A percentile compares a stretch with the other conserved stretches of the same genome.
phyloP scores from a whole-genome alignment of 2,888 invertebrate genomes.

The Diabrotica balteata region DNA sequence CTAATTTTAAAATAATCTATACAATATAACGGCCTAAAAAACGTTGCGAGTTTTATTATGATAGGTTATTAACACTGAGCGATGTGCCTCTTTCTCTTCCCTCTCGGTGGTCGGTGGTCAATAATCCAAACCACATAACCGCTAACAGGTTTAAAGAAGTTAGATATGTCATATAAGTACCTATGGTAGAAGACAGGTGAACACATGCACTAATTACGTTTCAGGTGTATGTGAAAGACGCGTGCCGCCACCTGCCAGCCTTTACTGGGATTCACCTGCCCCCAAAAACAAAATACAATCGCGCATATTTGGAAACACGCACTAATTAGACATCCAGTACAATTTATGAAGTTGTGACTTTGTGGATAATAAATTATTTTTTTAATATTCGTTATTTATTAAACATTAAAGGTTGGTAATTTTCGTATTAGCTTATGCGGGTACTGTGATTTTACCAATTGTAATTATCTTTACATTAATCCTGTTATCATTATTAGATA shows the following conservation, averaged over 20 bases:
- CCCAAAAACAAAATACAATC: slow-evolving; percentile 49
- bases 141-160: slow-evolving; percentile 20
- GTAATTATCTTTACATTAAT: too few relatives aligned
- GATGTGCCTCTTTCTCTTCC: slow-evolving; percentile 1
- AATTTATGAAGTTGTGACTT: slow-evolving; percentile 10
- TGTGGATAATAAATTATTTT: slow-evolving; percentile 9
- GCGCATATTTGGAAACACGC: slow-evolving; percentile 33
- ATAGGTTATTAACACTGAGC: slow-evolving; percentile 9
- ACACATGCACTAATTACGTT: slow-evolving; percentile 54
- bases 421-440: too few relatives aligned
- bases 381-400: neutral
- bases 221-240: slow-evolving; percentile 55
- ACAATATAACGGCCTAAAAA: neutral
- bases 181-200: slow-evolving; percentile 53
- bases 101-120: slow-evolving; percentile 21
- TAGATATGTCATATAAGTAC: slow-evolving; percentile 48
- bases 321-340: slow-evolving; percentile 27
- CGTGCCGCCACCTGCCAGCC: slow-evolving; percentile 57
- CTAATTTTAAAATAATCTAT: too few relatives aligned
- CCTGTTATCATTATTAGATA: neutral
- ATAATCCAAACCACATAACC: slow-evolving; percentile 20
- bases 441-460: neutral
- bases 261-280: slow-evolving; percentile 53
- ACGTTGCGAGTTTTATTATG: slow-evolving; percentile 7
- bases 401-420: too few relatives aligned